A percentile compares a stretch with the other conserved stretches of the same genome.
phyloP scores from a whole-genome alignment of 1,140 invertebrate genomes.

The Aphelinus certus region DNA sequence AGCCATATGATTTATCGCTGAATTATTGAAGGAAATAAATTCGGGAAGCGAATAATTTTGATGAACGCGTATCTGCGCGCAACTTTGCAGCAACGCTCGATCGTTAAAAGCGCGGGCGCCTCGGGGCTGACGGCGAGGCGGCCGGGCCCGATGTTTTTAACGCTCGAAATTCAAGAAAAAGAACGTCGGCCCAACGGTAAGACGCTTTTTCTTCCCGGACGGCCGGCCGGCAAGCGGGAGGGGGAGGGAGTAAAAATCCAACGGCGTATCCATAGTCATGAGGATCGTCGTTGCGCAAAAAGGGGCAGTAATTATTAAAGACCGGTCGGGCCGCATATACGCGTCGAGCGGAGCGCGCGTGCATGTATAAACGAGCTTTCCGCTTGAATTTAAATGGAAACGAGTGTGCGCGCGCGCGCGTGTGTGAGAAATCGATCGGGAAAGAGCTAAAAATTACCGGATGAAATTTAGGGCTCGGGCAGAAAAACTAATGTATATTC shows the following conservation, averaged over 20 bases:
- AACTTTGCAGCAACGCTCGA: not conserved
- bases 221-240: not conserved
- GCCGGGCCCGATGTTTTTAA: not conserved
- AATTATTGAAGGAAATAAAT: conserved; percentile 11
- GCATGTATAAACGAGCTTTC: not conserved
- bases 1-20: not conserved
- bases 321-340: conserved; percentile 3
- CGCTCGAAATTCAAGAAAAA: conserved; percentile 20
- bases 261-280: conserved; percentile 27
- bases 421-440: not conserved
- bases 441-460: not conserved
- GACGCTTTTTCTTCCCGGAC: not conserved
- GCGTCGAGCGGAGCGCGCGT: not conserved
- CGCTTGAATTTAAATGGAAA: conserved; percentile 29
- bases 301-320: conserved; percentile 28
- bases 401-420: not conserved
- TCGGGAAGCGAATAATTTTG: conserved; percentile 21
- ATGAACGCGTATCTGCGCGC: not conserved
- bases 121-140: not conserved
- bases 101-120: not conserved
- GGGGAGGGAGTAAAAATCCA: not conserved
- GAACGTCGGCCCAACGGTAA: not conserved
- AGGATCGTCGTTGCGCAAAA: conserved; percentile 24
- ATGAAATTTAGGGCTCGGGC: no score
- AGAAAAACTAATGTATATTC: no score